Evolutionary conservation across 2,113 vertebrate species (phyloP).

Genomic region (Prionailurus viverrinus): DNA sequence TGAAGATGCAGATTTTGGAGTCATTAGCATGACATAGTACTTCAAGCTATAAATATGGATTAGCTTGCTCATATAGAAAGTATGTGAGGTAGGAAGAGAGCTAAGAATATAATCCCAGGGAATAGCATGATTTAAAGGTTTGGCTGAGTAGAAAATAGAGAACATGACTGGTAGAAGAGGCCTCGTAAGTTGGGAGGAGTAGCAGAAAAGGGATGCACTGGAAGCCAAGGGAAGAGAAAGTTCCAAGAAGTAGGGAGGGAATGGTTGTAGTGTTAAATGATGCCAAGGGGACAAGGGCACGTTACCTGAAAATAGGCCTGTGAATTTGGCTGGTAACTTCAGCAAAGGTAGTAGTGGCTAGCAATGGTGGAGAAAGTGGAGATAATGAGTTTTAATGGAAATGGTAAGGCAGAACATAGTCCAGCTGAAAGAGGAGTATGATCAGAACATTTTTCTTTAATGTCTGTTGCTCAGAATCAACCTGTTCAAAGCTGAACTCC

Average conservation of each 20-base stretch:
- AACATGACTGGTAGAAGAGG: neutral
- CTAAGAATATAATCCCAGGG: constrained; percentile 18
- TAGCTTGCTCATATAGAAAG: constrained; percentile 7
- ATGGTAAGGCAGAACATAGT: neutral
- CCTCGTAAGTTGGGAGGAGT: neutral
- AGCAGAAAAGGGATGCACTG: neutral
- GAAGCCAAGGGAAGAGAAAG: neutral
- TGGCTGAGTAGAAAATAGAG: constrained; percentile 8
- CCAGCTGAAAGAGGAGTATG: neutral
- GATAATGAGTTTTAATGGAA: neutral
- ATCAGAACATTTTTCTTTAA: constrained; percentile 2
- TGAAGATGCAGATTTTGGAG: constrained; percentile 49
- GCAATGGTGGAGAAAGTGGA: neutral
- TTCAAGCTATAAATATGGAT: neutral
- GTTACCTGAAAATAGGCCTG: neutral
- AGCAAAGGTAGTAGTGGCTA: neutral
- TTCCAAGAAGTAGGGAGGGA: neutral
- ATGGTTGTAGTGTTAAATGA: neutral
- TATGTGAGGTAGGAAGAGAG: neutral
- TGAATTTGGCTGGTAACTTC: neutral
- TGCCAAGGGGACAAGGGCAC: neutral
- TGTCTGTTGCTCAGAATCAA: neutral
- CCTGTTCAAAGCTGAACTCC: neutral
- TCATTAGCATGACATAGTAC: neutral
- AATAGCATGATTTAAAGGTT: neutral